Percentiles rank a stretch among this genome's conserved stretches.
Conservation (phyloP, 1,140 invertebrate species). For the Hypothenemus hampei region DNA sequence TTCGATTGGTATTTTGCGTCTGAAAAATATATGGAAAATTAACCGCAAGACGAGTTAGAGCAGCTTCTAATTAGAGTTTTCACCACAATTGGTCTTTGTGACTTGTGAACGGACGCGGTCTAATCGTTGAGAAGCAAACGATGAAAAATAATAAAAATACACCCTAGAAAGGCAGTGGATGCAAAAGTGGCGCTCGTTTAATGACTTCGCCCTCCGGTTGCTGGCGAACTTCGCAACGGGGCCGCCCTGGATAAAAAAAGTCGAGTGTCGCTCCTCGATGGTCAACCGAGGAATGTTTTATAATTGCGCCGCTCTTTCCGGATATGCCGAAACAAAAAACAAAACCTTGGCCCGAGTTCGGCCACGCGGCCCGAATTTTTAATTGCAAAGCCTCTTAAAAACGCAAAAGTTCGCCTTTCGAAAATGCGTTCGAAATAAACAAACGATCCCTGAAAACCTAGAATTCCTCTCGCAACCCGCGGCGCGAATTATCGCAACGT, state of each 20-base stretch:
- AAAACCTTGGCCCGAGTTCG: too few species aligned
- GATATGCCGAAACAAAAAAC: too few species aligned
- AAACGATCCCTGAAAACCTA: too few species aligned
- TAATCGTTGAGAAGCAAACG: constrained; percentile 17
- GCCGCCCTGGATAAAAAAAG: too few species aligned
- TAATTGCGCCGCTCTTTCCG: constrained; percentile 28
- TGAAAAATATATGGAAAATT: constrained; percentile 38
- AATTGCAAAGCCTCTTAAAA: too few species aligned
- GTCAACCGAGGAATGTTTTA: constrained; percentile 32
- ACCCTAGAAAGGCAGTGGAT: constrained; percentile 26
- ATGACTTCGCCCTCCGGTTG: constrained; percentile 25
- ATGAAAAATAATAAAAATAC: too few species aligned
- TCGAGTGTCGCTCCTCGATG: constrained; percentile 26
- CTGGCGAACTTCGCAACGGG: too few species aligned
- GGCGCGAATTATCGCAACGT: too few species aligned
- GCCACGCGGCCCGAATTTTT: too few species aligned
- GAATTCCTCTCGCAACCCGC: constrained; percentile 15
- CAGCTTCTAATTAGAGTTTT: constrained; percentile 20
- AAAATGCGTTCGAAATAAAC: too few species aligned
- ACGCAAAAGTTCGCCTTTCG: too few species aligned
- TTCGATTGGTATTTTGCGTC: constrained; percentile 63
- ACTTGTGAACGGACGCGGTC: constrained; percentile 1
- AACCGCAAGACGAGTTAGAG: constrained; percentile 2
- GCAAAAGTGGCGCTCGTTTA: constrained; percentile 29
- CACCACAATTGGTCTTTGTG: constrained; percentile 15